Conservation (phyloP, 2,797 vertebrate species). For the Rhabdomys pumilio region DNA sequence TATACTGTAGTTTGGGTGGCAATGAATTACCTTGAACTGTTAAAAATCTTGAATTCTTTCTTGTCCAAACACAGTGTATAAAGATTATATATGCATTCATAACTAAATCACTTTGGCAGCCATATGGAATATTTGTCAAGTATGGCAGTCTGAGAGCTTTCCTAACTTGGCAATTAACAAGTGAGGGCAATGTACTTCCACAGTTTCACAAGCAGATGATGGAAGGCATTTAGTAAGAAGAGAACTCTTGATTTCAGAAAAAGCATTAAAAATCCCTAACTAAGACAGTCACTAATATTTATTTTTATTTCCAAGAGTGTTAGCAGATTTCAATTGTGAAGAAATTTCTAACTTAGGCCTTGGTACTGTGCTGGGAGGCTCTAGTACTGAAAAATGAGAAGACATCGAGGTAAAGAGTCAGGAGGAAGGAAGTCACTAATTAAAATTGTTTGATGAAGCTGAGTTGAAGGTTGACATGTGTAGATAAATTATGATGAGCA, state of each 20-base stretch:
- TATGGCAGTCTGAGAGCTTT: not conserved
- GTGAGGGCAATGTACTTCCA: not conserved
- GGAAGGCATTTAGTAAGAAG: not conserved
- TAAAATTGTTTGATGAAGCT: slow-evolving; percentile 60
- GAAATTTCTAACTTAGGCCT: slow-evolving; percentile 75
- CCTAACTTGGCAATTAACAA: slow-evolving; percentile 16
- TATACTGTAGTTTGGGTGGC: slow-evolving; percentile 45
- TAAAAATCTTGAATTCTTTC: slow-evolving; percentile 20
- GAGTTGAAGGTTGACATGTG: not conserved
- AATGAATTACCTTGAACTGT: slow-evolving; percentile 5
- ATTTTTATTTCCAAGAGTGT: slow-evolving; percentile 76
- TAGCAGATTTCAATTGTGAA: slow-evolving; percentile 81
- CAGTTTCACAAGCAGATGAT: not conserved
- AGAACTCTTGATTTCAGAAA: not conserved
- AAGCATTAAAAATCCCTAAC: not conserved
- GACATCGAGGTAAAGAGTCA: slow-evolving; percentile 62
- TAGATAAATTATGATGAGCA: slow-evolving; percentile 67
- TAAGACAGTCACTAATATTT: slow-evolving; percentile 54
- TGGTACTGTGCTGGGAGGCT: not conserved
- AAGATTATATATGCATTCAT: slow-evolving; percentile 25
- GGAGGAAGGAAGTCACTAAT: slow-evolving; percentile 68
- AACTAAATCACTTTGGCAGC: slow-evolving; percentile 11
- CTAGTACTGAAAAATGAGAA: slow-evolving; percentile 24
- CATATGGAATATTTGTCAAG: not conserved
- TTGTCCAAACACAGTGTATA: not conserved